Evolutionary conservation across 2,888 invertebrate genomes (phyloP), one percentile per base, ranked within the genome.

Genomic region (Lochmaea crataegi): DNA sequence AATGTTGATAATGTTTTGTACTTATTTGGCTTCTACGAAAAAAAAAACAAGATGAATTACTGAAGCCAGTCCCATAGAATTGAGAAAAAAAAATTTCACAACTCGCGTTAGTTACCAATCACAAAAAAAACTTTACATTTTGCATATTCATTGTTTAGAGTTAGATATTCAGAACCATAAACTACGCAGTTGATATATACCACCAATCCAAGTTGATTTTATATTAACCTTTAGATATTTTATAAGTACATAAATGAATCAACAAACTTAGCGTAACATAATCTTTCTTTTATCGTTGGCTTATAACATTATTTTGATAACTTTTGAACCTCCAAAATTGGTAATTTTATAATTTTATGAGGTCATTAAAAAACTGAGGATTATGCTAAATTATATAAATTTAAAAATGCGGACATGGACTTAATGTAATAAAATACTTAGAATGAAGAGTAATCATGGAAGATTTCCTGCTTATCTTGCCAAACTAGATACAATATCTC

Each of bases 201-300:
- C 48, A 7, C 48, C 48, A 48, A n/a, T n/a, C 14, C n/a, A 48
- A 14, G 26, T 68, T 61, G 68, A 68, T 68, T 26, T 41, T 16
- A 60, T 60, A 53, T 69, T 63, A 63, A 63, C 63, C 63, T 69
- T 63, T 63, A 53, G 63, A 42, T 63, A 63, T 53, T 42, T 42
- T 41, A 63, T 69, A 69, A 69, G 61, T 60, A n/a, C n/a, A n/a
- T n/a, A n/a, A 45, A 69, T 69, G 38, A 63, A 63, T 63, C 63
- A 69, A 69, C 63, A 68, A 68, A 61, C 61, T 61, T 32, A 18
- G 41, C 32, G 41, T 57, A 61, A 61, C 38, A 48, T n/a, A 48
- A 38, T 38, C 7, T 38, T 5, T 38, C 5, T 18, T 16, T 63
- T 63, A 63, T 69, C 69, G 32, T 18, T 63, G 26, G 2, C 51